Percentiles rank a stretch among this genome's conserved stretches.
Evolutionary conservation across 2,888 invertebrate genomes (phyloP).

Genomic region (Platypus cylindrus): DNA sequence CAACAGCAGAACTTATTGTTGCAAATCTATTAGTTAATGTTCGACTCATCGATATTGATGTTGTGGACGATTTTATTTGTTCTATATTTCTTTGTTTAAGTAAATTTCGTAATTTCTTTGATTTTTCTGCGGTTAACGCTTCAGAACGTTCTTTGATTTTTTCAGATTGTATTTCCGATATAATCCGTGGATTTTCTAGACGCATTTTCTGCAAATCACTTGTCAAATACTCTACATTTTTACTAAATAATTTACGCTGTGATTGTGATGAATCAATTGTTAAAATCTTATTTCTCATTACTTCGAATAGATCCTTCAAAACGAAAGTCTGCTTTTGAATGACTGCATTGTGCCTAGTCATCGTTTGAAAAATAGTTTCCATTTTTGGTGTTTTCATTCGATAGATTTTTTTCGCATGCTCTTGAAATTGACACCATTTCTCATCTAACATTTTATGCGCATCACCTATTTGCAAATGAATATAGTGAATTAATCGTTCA

Average conservation of each 20-base stretch:
- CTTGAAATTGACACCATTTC: constrained; percentile 58
- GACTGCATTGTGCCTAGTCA: constrained; percentile 61
- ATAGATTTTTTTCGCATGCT: constrained; percentile 36
- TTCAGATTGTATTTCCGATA: constrained; percentile 33
- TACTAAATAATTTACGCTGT: no score
- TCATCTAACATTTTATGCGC: constrained; percentile 60
- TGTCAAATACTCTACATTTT: constrained; percentile 28
- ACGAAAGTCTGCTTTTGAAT: constrained; percentile 40
- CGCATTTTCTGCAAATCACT: constrained; percentile 39
- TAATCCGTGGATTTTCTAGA: constrained; percentile 34
- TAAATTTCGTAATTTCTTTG: constrained; percentile 39
- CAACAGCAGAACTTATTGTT: not conserved
- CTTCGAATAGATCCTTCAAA: constrained; percentile 32
- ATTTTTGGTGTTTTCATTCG: constrained; percentile 53
- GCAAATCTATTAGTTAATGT: not conserved
- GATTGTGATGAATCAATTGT: no score
- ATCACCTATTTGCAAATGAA: constrained; percentile 62
- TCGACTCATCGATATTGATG: not conserved
- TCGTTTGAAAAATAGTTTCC: constrained; percentile 66
- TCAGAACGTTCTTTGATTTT: constrained; percentile 25
- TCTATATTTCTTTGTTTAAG: constrained; percentile 38
- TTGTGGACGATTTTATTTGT: constrained; percentile 1
- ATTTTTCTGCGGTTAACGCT: constrained; percentile 38
- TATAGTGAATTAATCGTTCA: constrained; percentile 54
- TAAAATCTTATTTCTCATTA: constrained; percentile 34